These are phyloP conservation scores for Papilio elwesi DNA, from an alignment of 2,888 invertebrate species.

Conservation along the genomic window DNA sequence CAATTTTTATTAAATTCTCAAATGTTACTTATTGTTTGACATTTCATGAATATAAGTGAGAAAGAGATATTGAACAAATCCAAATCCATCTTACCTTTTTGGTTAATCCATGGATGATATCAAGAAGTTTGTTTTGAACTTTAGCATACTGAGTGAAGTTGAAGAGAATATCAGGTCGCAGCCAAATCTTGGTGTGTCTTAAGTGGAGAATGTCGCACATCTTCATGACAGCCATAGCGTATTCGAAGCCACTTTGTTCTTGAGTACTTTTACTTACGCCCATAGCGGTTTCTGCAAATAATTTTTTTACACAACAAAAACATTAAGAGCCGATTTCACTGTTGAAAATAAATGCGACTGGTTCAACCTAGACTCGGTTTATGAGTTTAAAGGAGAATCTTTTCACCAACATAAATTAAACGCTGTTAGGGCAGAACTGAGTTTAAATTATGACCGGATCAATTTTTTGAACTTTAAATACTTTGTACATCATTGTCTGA, in stretches of 20 bases:
- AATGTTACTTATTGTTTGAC: no score
- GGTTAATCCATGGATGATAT: slow-evolving; percentile 91
- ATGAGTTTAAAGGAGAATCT: no score
- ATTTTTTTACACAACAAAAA: background rate
- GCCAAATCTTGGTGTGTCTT: slow-evolving; percentile 91
- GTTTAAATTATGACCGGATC: no score
- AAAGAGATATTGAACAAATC: background rate
- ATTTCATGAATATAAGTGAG: no score
- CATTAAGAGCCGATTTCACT: no score
- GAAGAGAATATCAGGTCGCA: slow-evolving; percentile 91
- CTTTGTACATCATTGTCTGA: no score
- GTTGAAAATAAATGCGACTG: no score
- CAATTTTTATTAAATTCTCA: no score
- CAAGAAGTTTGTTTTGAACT: slow-evolving; percentile 89
- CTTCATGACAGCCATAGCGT: slow-evolving; percentile 95
- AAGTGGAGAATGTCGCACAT: slow-evolving; percentile 94
- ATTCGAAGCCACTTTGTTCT: slow-evolving; percentile 92
- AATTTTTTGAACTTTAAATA: no score
- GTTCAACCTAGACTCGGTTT: no score
- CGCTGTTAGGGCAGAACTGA: no score
- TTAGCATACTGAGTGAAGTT: slow-evolving; percentile 90
- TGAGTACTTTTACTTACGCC: slow-evolving; percentile 93
- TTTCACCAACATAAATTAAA: no score
- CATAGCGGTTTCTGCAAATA: slow-evolving; percentile 91
- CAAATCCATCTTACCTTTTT: slow-evolving; percentile 84